Conservation (phyloP, 2,888 invertebrate species). For the Prenolepis imparis region DNA sequence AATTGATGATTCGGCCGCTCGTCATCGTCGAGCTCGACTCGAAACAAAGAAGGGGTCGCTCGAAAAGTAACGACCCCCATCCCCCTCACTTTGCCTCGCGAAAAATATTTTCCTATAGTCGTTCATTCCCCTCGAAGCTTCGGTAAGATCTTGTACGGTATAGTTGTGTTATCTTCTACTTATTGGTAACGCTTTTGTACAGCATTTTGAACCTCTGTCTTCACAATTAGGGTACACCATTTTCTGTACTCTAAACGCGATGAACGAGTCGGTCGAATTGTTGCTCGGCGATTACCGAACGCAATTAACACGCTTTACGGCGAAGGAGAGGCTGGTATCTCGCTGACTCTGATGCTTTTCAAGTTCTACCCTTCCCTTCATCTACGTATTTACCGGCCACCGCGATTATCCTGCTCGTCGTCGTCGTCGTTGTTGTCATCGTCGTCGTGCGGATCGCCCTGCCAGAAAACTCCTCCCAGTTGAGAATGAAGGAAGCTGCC, state of each 20-base stretch:
- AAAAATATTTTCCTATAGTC: not conserved
- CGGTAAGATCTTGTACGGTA: slow-evolving; percentile 13
- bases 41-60: slow-evolving; percentile 13
- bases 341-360: slow-evolving; percentile 36
- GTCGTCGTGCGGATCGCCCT: slow-evolving; percentile 13
- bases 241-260: slow-evolving; percentile 14
- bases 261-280: not conserved
- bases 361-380: slow-evolving; percentile 21
- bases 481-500: slow-evolving; percentile 22
- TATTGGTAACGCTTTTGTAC: not conserved
- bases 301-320: slow-evolving; percentile 45
- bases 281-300: slow-evolving; percentile 45
- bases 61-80: not conserved
- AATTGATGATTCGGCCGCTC: slow-evolving; percentile 49
- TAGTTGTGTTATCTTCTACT: not conserved
- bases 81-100: not conserved
- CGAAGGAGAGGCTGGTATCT: slow-evolving; percentile 6
- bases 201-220: slow-evolving; percentile 29
- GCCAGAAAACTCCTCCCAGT: slow-evolving; percentile 48
- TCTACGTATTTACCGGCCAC: not conserved
- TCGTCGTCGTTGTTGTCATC: slow-evolving; percentile 5
- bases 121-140: not conserved
- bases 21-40: not conserved
- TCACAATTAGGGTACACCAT: slow-evolving; percentile 24
- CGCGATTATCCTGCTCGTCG: slow-evolving; percentile 31